These are phyloP conservation scores for Eptesicus fuscus DNA, from an alignment of 2,113 vertebrate species.

Conservation along the genomic window DNA sequence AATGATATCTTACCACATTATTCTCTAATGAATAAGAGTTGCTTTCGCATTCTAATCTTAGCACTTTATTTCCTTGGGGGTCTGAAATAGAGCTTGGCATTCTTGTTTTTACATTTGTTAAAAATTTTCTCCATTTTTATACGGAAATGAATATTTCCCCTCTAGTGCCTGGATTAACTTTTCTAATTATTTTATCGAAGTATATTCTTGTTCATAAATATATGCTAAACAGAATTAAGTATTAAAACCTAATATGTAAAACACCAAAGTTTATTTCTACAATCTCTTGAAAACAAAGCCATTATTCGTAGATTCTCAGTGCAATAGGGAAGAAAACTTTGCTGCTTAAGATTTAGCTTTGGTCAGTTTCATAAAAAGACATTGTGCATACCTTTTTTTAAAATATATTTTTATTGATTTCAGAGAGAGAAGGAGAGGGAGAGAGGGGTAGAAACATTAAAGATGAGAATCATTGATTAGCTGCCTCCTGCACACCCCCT, in stretches of 20 bases:
- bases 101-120: slow-evolving; percentile 44
- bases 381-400: not conserved
- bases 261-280: not conserved
- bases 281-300: not conserved
- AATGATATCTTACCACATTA: slow-evolving; percentile 34
- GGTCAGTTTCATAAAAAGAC: not conserved
- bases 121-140: slow-evolving; percentile 33
- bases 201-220: slow-evolving; percentile 42
- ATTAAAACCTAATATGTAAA: slow-evolving; percentile 47
- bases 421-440: no score
- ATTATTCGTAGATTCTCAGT: not conserved
- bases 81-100: slow-evolving; percentile 36
- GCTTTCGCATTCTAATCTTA: slow-evolving; percentile 38
- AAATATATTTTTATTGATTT: no score
- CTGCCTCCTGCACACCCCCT: no score
- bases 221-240: slow-evolving; percentile 57
- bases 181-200: slow-evolving; percentile 75
- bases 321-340: not conserved
- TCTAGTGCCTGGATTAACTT: slow-evolving; percentile 52
- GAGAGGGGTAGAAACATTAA: no score
- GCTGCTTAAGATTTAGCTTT: not conserved
- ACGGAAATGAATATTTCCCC: slow-evolving; percentile 26
- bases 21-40: slow-evolving; percentile 49
- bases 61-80: slow-evolving; percentile 14
- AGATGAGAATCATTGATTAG: no score